Percentiles rank a stretch among this genome's conserved stretches.
Evolutionary conservation across 2,888 invertebrate species (phyloP).

Genomic region (Macrosiphum euphorbiae): DNA sequence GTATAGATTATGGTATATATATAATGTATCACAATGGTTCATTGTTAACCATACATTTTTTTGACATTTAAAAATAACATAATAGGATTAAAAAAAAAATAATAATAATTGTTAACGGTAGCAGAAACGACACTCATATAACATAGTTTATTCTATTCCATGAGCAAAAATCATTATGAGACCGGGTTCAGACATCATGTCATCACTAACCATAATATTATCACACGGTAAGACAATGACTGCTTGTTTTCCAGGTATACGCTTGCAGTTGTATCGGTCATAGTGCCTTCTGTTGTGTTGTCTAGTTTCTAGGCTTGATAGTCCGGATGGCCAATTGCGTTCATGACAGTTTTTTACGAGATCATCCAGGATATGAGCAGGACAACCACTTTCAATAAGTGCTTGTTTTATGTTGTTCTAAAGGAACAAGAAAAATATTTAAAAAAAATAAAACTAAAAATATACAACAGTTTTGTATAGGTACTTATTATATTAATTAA

Average conservation of each 20-base stretch:
- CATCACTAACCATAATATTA: conserved; percentile 94
- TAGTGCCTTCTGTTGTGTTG: conserved; percentile 94
- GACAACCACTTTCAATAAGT: conserved; percentile 93
- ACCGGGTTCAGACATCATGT: conserved; percentile 96
- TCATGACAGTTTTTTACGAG: conserved; percentile 98
- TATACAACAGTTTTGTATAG: not conserved
- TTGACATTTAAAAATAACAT: not conserved
- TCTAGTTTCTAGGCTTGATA: conserved; percentile 91
- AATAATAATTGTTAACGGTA: not conserved
- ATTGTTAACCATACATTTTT: not conserved
- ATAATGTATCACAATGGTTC: not conserved
- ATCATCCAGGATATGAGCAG: conserved; percentile 91
- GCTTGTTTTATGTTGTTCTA: conserved; percentile 95
- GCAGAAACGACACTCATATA: not conserved
- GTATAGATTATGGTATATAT: not conserved
- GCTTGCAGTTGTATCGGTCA: conserved; percentile 93
- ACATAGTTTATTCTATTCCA: conserved; percentile 82
- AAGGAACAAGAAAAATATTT: conserved; percentile 66
- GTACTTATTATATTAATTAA: no score
- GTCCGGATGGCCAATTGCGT: conserved; percentile 92
- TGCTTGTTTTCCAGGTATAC: conserved; percentile 96
- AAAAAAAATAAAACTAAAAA: not conserved
- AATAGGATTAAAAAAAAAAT: not conserved
- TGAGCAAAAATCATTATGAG: conserved; percentile 99
- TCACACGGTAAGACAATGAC: conserved; percentile 95